These are phyloP conservation scores for Porites evermanni DNA, from an alignment of 92 coral and sea anemone species.

Conservation along the genomic window DNA sequence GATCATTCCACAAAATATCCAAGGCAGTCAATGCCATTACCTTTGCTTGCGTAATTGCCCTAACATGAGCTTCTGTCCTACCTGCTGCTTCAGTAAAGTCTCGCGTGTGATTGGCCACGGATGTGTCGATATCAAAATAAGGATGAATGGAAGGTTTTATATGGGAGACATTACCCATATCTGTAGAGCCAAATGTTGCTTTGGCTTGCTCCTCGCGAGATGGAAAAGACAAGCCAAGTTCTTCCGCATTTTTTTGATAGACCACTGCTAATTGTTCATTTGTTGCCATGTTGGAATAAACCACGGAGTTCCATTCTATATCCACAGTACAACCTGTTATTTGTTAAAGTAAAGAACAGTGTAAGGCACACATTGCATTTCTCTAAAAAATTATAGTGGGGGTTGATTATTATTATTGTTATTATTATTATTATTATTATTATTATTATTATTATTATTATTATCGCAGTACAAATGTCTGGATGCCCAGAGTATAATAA, in stretches of 20 bases:
- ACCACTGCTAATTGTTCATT: constrained; percentile 80
- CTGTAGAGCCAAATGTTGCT: constrained; percentile 90
- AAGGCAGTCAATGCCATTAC: constrained; percentile 88
- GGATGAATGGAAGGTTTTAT: constrained; percentile 97
- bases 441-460: too few relatives aligned
- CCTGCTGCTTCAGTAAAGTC: constrained; percentile 89
- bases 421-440: too few relatives aligned
- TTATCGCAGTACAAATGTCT: too few relatives aligned
- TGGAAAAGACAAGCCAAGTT: constrained; percentile 73
- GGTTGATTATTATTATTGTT: too few relatives aligned
- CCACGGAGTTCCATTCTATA: constrained; percentile 70
- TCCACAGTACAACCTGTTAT: constrained; percentile 89
- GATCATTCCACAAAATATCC: constrained; percentile 79
- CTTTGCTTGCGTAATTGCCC: constrained; percentile 81
- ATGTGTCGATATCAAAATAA: constrained; percentile 78
- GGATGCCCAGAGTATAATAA: too few relatives aligned
- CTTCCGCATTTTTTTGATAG: constrained; percentile 88
- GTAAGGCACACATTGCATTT: not conserved
- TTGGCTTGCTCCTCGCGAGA: constrained; percentile 84
- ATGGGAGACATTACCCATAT: constrained; percentile 99
- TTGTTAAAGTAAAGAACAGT: not conserved
- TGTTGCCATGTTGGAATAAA: constrained; percentile 77
- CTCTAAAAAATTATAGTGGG: too few relatives aligned
- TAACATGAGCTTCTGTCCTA: constrained; percentile 75
- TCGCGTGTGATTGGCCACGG: constrained; percentile 81